These are phyloP conservation scores for Tympanuchus pallidicinctus DNA, from an alignment of 2,113 vertebrate species.

Conservation along the genomic window DNA sequence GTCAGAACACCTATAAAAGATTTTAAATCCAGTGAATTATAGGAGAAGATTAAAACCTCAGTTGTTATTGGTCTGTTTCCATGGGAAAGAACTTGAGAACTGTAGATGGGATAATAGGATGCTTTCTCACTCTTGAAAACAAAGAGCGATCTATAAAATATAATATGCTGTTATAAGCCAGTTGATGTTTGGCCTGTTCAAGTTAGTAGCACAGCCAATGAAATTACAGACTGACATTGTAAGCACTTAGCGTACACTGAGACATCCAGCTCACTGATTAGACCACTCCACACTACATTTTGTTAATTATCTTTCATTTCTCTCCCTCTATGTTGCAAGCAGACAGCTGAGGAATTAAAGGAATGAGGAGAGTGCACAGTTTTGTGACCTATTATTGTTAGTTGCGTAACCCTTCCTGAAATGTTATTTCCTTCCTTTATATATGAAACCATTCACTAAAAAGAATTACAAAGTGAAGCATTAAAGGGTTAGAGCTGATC, in stretches of 20 bases:
- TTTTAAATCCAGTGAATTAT: not conserved
- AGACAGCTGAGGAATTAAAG: slow-evolving; percentile 14
- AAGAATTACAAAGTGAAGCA: not conserved
- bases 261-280: not conserved
- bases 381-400: not conserved
- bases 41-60: not conserved
- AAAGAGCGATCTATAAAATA: not conserved
- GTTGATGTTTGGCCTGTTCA: not conserved
- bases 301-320: slow-evolving; percentile 26
- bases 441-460: not conserved
- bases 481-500: not conserved
- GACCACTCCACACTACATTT: not conserved
- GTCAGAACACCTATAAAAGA: not conserved
- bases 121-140: not conserved
- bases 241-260: not conserved
- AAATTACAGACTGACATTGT: not conserved
- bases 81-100: not conserved
- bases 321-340: not conserved
- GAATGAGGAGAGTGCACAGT: not conserved
- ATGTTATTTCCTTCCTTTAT: not conserved
- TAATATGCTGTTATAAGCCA: not conserved
- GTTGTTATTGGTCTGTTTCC: not conserved
- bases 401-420: not conserved
- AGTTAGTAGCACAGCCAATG: not conserved
- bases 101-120: not conserved